phyloP scores from a whole-genome alignment of 35 echinoderm and acorn worm genomes.

The Heliocidaris erythrogramma region DNA sequence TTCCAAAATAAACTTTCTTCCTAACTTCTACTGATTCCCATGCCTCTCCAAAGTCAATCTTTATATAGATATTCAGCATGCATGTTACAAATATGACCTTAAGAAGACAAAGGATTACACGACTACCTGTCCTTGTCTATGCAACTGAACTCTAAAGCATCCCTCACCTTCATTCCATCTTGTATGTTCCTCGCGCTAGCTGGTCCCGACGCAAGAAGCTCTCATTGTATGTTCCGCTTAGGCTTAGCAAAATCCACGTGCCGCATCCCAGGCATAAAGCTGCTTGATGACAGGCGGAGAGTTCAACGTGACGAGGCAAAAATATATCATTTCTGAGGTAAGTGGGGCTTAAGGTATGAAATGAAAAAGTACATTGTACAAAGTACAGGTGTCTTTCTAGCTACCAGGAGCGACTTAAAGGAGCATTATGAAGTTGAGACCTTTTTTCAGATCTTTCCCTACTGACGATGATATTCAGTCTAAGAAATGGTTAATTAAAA shows the following conservation, averaged over 20 bases:
- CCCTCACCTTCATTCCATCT: not conserved
- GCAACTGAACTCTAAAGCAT: not conserved
- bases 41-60: not conserved
- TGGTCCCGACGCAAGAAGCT: conserved; percentile 17
- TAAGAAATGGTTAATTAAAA: too few species aligned
- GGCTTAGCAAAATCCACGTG: conserved; percentile 32
- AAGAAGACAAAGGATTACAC: not conserved
- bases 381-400: not conserved
- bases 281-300: conserved; percentile 10
- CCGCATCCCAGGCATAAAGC: conserved; percentile 5
- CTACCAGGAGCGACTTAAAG: not conserved
- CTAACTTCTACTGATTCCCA: not conserved
- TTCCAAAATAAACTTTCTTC: not conserved
- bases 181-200: not conserved
- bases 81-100: not conserved
- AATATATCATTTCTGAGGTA: not conserved
- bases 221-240: conserved; percentile 14
- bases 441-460: not conserved
- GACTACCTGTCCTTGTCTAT: conserved; percentile 9
- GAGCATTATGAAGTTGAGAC: not conserved
- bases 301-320: conserved; percentile 22
- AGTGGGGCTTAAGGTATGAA: not conserved
- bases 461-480: too few species aligned
- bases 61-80: not conserved
- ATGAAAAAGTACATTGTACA: not conserved